These are phyloP conservation scores for Paramormyrops hopkinsi DNA, from an alignment of 2,797 vertebrate genomes.

Conservation along the genomic window DNA sequence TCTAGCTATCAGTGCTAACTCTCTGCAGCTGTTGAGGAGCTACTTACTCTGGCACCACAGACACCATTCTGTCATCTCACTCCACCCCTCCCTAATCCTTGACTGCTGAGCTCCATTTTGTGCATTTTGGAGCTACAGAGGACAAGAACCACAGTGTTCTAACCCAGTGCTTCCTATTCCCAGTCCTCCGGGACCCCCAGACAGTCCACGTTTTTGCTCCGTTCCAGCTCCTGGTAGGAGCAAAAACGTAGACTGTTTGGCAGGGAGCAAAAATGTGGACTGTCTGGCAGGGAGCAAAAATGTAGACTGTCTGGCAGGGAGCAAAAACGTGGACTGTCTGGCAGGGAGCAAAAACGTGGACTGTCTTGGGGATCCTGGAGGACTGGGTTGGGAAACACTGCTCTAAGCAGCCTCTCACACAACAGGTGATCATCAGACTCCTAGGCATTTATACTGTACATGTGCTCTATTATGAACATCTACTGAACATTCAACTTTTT, in stretches of 20 bases:
- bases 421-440: neutral
- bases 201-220: neutral
- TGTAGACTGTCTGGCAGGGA: neutral
- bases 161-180: neutral
- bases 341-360: neutral
- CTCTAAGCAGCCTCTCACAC: neutral
- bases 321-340: neutral
- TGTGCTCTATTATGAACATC: neutral
- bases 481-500: neutral
- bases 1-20: constrained; percentile 30
- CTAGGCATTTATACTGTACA: neutral
- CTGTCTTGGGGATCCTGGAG: neutral
- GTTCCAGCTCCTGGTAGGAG: neutral
- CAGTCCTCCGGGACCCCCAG: neutral
- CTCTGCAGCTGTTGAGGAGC: constrained; percentile 47
- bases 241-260: neutral
- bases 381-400: neutral
- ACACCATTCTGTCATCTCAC: constrained; percentile 37
- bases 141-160: constrained; percentile 42
- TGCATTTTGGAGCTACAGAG: constrained; percentile 57
- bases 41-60: constrained; percentile 15
- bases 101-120: constrained; percentile 8
- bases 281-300: neutral
- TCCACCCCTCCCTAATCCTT: constrained; percentile 58
- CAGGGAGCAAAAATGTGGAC: neutral